phyloP scores from a whole-genome alignment of 1,140 invertebrate species.

The Nasonia vitripennis region DNA sequence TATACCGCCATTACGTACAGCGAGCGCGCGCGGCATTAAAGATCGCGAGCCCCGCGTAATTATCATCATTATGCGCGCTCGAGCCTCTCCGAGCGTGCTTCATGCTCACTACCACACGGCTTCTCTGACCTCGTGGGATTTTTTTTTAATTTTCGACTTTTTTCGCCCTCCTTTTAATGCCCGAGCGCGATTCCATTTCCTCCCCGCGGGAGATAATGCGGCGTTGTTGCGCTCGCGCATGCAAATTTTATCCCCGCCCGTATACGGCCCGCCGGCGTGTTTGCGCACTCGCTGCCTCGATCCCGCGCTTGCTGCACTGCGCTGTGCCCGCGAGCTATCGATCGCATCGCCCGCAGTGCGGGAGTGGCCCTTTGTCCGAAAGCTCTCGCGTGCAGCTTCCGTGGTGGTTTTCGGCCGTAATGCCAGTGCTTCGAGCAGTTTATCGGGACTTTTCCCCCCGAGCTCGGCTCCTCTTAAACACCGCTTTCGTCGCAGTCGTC shows the following conservation, averaged over 20 bases:
- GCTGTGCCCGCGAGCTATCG: no score
- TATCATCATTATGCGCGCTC: constrained; percentile 68
- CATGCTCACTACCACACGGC: not conserved
- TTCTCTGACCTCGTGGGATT: not conserved
- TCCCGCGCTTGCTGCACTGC: no score
- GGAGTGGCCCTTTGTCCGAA: no score
- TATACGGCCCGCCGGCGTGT: constrained; percentile 15
- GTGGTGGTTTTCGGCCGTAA: no score
- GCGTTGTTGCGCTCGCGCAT: not conserved
- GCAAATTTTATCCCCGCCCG: constrained; percentile 46
- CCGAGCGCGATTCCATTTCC: not conserved
- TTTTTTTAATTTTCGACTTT: not conserved
- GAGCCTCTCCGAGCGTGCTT: not conserved
- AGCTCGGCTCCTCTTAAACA: not conserved
- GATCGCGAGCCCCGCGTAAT: constrained; percentile 65
- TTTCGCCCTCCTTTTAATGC: not conserved
- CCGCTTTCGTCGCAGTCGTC: no score
- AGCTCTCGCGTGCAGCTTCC: not conserved
- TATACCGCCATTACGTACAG: constrained; percentile 60
- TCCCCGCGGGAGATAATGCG: not conserved
- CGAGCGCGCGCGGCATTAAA: constrained; percentile 63
- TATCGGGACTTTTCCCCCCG: not conserved
- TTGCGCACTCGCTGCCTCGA: constrained; percentile 20
- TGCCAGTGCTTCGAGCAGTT: no score
- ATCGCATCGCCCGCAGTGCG: no score